Evolutionary conservation across 2,797 vertebrate species (phyloP), one percentile per base, ranked within the genome.

Genomic region (Neomorphus geoffroyi): DNA sequence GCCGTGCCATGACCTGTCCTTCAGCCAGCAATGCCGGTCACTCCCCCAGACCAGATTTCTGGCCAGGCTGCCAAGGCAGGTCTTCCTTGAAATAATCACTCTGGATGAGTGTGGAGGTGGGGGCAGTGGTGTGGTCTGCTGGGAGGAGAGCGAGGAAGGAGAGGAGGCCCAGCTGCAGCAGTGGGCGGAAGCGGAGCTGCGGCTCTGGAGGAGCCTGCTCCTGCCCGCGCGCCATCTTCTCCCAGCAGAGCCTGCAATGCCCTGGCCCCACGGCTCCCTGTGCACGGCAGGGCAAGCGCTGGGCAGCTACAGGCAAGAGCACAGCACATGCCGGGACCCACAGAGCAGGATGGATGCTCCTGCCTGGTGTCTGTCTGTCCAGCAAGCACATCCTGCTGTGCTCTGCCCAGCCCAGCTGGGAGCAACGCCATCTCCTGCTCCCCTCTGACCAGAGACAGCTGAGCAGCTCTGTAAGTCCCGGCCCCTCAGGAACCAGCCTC

Each of bases 1-100:
- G 85, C 93, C 57, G 70, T 32, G 96, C 97, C 96, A 46, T 96
- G 96, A 97, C 96, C 95, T 92, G 96, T 97, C 97, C 97, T 97
- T 98, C 97, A 97, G 97, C 97, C 96, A 94, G 92, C 92, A 93
- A 32, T 32, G 93, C 86, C 27, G 82, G 77, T 80, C 83, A 94
- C 97, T 97, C 97, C 97, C 93, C 93, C 97, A 87, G 91, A 72
- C 45, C 94, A 95, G 62, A 95, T 86, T 94, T 94, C 90, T 96
- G 96, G 88, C 54, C 67, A 2, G 89, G 83, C 80, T 96, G 96
- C 95, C 97, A 96, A 96, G 90, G 90, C 93, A 96, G 92, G 90
- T 86, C 91, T 92, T 84, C 89, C 95, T 94, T 96, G 95, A 96
- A 93, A 88, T 85, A 93, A 92, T 94, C 94, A 43, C 73, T 86